Evolutionary conservation across 2,797 vertebrate genomes (phyloP).

Genomic region (Anguilla pacifica): DNA sequence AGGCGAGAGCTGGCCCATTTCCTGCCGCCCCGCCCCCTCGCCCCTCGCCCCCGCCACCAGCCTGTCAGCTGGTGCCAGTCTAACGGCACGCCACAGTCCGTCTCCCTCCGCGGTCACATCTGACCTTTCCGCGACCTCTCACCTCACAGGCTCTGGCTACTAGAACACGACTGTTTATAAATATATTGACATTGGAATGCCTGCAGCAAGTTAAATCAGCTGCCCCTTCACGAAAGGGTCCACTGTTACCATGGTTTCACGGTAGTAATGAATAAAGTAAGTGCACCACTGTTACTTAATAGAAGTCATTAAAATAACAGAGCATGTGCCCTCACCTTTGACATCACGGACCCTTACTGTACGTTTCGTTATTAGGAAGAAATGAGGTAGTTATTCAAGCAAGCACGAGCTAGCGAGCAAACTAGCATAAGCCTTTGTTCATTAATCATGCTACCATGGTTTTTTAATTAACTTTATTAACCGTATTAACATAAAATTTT

Average conservation of each 20-base stretch:
- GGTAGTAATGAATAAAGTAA: background rate
- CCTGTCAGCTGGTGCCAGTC: constrained; percentile 29
- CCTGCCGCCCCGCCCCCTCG: background rate
- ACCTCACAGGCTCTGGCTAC: background rate
- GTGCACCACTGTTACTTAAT: background rate
- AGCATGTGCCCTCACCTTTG: background rate
- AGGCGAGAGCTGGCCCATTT: background rate
- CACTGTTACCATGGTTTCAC: background rate
- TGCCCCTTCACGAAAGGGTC: background rate
- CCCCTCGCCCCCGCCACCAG: background rate
- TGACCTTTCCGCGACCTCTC: background rate
- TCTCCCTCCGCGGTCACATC: background rate
- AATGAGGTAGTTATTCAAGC: too few species aligned
- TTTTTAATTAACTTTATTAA: too few species aligned
- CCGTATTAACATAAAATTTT: too few species aligned
- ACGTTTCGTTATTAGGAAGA: too few species aligned
- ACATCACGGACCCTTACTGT: too few species aligned
- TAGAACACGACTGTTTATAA: background rate
- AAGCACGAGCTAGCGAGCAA: too few species aligned
- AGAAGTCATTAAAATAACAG: background rate
- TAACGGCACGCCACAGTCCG: background rate
- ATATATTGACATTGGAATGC: background rate
- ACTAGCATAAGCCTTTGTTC: too few species aligned
- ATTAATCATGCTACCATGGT: too few species aligned
- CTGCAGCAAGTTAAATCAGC: background rate